Percentiles rank a stretch among this genome's conserved stretches.
These are phyloP conservation scores for Abrostola tripartita DNA, from an alignment of 2,888 invertebrate species.

Conservation along the genomic window DNA sequence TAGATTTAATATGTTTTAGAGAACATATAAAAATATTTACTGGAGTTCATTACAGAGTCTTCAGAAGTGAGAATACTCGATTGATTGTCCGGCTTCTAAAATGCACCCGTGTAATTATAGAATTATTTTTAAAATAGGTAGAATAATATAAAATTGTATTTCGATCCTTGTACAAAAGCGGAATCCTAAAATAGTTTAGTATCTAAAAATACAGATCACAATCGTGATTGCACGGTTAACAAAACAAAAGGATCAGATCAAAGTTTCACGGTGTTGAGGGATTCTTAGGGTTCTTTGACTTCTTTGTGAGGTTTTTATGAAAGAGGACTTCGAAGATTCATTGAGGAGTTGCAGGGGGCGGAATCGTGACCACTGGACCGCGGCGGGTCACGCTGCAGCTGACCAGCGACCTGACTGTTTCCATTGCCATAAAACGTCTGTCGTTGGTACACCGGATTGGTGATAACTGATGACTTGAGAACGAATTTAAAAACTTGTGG, in stretches of 20 bases:
- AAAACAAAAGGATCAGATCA: slow-evolving; percentile 58
- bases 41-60: no score
- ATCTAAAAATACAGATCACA: slow-evolving; percentile 36
- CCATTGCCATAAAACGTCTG: slow-evolving; percentile 59
- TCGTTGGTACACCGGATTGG: no score
- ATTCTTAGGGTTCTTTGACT: slow-evolving; percentile 38
- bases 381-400: slow-evolving; percentile 78
- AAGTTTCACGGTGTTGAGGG: slow-evolving; percentile 54
- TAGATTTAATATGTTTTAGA: no score
- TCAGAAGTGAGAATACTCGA: no score
- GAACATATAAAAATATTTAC: no score
- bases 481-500: background rate
- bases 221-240: slow-evolving; percentile 81
- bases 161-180: background rate
- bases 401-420: slow-evolving; percentile 62
- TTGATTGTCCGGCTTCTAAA: no score
- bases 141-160: no score
- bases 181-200: slow-evolving; percentile 21
- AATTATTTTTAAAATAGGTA: no score
- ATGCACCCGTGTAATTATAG: no score
- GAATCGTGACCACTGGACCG: slow-evolving; percentile 71
- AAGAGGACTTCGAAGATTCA: slow-evolving; percentile 66
- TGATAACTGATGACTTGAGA: background rate
- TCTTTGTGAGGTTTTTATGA: slow-evolving; percentile 59
- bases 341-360: slow-evolving; percentile 68